phyloP scores from a whole-genome alignment of 2,888 invertebrate genomes.

The Dione juno region DNA sequence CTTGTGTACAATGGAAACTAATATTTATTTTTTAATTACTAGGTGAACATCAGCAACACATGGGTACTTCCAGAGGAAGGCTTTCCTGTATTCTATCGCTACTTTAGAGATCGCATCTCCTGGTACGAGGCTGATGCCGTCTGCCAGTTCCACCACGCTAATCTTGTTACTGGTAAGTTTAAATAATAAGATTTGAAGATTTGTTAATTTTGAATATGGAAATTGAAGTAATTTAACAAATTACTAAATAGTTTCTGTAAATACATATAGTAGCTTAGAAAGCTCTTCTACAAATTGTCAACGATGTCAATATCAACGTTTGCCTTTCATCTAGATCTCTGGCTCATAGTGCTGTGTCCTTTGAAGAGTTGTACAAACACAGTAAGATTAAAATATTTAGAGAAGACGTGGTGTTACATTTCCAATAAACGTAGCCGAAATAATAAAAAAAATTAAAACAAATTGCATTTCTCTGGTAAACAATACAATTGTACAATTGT shows the following conservation, averaged over 20 bases:
- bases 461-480: no score
- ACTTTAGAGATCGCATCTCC: conserved; percentile 92
- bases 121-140: conserved; percentile 94
- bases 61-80: conserved; percentile 92
- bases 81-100: conserved; percentile 91
- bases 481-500: no score
- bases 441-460: neutral
- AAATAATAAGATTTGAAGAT: neutral
- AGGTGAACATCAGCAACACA: conserved; percentile 92
- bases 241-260: neutral
- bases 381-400: no score
- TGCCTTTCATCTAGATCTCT: neutral
- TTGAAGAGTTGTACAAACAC: neutral
- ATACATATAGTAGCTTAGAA: neutral
- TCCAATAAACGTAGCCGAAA: neutral
- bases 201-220: neutral
- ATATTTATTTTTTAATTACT: conserved; percentile 43
- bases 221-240: neutral
- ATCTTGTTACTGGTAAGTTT: conserved; percentile 89
- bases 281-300: neutral
- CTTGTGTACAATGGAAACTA: neutral
- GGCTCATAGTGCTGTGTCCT: neutral
- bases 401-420: neutral
- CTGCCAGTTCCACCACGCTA: conserved; percentile 92
- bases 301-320: neutral